Conservation (phyloP, 2,888 invertebrate genomes). For the Drosophila rubida region DNA sequence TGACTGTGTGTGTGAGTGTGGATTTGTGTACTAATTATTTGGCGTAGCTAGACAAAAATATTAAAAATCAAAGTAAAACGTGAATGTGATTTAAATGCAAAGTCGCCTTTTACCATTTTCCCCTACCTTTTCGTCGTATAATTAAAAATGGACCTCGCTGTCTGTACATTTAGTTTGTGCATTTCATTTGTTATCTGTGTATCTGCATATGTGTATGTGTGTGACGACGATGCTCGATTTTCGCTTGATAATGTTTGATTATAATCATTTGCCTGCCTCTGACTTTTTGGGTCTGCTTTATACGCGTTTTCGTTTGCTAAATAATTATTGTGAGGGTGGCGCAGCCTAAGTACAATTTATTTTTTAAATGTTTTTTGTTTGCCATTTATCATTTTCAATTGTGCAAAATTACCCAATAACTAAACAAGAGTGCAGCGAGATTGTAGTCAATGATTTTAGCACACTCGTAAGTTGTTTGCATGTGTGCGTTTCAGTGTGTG, state of each 20-base stretch:
- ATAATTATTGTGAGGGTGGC: conserved; percentile 47
- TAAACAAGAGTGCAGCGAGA: not conserved
- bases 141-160: conserved; percentile 72
- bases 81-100: conserved; percentile 21
- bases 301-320: conserved; percentile 42
- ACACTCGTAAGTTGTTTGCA: conserved; percentile 31
- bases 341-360: conserved; percentile 26
- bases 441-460: conserved; percentile 36
- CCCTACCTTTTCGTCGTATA: conserved; percentile 57
- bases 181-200: conserved; percentile 47
- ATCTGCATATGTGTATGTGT: conserved; percentile 30
- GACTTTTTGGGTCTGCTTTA: conserved; percentile 46
- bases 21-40: conserved; percentile 70
- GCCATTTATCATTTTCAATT: conserved; percentile 28
- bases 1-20: conserved; percentile 40
- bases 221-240: conserved; percentile 62
- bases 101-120: conserved; percentile 52
- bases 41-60: conserved; percentile 41
- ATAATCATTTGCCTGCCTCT: conserved; percentile 60
- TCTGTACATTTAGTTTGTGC: conserved; percentile 41
- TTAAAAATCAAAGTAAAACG: conserved; percentile 37
- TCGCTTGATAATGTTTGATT: conserved; percentile 73
- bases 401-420: conserved; percentile 34
- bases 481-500: conserved; percentile 9
- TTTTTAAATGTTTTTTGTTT: conserved; percentile 18